Evolutionary conservation across 1,140 invertebrate genomes (phyloP).

Genomic region (Colletes gigas): DNA sequence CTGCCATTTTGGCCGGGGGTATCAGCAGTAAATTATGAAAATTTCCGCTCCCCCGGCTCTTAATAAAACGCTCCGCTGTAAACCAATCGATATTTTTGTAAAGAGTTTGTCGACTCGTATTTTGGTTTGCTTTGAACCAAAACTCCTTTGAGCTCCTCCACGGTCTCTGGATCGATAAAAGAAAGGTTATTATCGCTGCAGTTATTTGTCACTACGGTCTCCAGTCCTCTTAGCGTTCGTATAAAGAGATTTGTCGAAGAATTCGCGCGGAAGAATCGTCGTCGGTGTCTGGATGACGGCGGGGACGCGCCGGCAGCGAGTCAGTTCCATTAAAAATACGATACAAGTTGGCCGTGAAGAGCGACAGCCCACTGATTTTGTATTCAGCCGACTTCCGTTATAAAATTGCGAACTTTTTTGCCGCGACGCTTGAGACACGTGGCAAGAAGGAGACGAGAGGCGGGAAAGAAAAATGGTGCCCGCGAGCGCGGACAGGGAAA

Average conservation of each 20-base stretch:
- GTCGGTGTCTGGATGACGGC: slow-evolving; percentile 17
- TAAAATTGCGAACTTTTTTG: slow-evolving; percentile 73
- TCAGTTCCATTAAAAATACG: slow-evolving; percentile 69
- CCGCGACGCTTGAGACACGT: slow-evolving; percentile 42
- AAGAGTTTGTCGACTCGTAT: not conserved
- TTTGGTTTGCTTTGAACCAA: too few relatives aligned
- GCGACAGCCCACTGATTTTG: slow-evolving; percentile 70
- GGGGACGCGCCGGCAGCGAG: slow-evolving; percentile 22
- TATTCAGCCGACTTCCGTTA: slow-evolving; percentile 75
- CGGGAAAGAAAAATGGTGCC: slow-evolving; percentile 40
- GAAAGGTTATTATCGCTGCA: not conserved
- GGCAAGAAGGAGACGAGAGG: slow-evolving; percentile 52
- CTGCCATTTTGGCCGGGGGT: not conserved
- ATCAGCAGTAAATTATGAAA: slow-evolving; percentile 28
- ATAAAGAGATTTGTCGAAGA: not conserved
- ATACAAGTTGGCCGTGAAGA: slow-evolving; percentile 64
- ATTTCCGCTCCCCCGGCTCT: not conserved
- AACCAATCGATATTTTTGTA: slow-evolving; percentile 6
- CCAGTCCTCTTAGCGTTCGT: not conserved
- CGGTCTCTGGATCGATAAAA: too few relatives aligned
- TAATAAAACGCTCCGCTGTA: not conserved
- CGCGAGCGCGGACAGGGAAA: slow-evolving; percentile 25
- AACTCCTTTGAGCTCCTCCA: too few relatives aligned
- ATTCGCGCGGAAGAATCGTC: slow-evolving; percentile 18
- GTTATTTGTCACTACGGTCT: not conserved